Percentiles rank a stretch among this genome's conserved stretches.
phyloP scores from a whole-genome alignment of 2,797 vertebrate genomes.

The Danionella dracula region DNA sequence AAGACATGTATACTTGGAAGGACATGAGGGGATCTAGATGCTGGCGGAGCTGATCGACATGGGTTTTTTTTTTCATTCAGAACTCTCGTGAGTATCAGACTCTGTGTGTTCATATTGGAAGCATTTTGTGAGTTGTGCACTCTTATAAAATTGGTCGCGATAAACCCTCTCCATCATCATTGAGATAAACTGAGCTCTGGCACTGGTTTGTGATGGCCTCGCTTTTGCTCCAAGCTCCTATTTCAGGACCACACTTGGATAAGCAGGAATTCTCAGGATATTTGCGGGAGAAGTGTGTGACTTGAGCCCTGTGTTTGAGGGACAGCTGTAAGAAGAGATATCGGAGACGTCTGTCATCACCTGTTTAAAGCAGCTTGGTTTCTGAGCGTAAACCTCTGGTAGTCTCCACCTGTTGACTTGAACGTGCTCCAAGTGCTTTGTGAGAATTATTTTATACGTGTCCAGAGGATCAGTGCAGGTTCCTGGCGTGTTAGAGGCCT shows the following conservation, averaged over 20 bases:
- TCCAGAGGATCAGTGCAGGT: background rate
- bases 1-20: too few relatives aligned
- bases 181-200: constrained; percentile 14
- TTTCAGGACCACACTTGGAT: constrained; percentile 14
- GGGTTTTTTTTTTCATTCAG: too few relatives aligned
- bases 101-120: background rate
- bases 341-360: constrained; percentile 46
- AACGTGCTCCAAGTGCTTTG: background rate
- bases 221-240: background rate
- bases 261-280: constrained; percentile 6
- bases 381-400: background rate
- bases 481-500: background rate
- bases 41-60: too few relatives aligned
- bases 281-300: constrained; percentile 43
- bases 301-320: constrained; percentile 35
- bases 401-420: background rate
- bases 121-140: constrained; percentile 15
- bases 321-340: constrained; percentile 51
- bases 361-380: background rate
- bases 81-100: background rate
- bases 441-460: constrained; percentile 14
- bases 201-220: background rate
- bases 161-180: constrained; percentile 8
- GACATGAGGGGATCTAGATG: too few relatives aligned
- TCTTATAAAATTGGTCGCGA: constrained; percentile 26